phyloP scores from a whole-genome alignment of 2,888 invertebrate genomes.

The Plutella xylostella region DNA sequence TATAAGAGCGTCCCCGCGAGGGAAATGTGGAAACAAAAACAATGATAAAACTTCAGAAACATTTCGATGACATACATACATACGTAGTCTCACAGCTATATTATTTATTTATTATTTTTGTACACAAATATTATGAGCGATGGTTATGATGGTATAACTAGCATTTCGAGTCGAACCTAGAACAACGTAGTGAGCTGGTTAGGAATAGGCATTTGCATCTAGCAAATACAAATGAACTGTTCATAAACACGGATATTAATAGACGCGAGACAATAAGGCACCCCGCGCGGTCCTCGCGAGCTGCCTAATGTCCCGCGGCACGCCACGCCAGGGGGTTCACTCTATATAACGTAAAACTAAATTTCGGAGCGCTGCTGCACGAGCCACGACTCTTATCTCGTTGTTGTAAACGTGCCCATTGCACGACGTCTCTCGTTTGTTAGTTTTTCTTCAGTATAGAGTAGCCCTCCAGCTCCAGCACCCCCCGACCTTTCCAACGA shows the following conservation, averaged over 20 bases:
- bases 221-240: constrained; percentile 50
- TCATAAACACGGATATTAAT: constrained; percentile 56
- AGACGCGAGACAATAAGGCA: constrained; percentile 63
- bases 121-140: no score
- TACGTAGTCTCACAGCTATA: constrained; percentile 24
- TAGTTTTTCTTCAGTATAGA: no score
- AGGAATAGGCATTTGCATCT: no score
- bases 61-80: constrained; percentile 40
- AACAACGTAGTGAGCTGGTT: no score
- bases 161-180: no score
- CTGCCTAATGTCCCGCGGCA: constrained; percentile 50
- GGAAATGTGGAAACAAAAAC: constrained; percentile 54
- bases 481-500: not conserved
- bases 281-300: constrained; percentile 32
- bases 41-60: constrained; percentile 55
- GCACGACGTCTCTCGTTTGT: no score
- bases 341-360: no score
- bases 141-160: no score
- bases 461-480: constrained; percentile 15
- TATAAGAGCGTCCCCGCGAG: constrained; percentile 56
- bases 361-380: no score
- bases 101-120: not conserved
- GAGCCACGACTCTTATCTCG: no score
- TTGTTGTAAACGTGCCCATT: no score
- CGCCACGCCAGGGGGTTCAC: no score